A percentile compares a stretch with the other conserved stretches of the same genome.
Evolutionary conservation across 2,797 vertebrate species (phyloP).

Genomic region (Fratercula arctica): DNA sequence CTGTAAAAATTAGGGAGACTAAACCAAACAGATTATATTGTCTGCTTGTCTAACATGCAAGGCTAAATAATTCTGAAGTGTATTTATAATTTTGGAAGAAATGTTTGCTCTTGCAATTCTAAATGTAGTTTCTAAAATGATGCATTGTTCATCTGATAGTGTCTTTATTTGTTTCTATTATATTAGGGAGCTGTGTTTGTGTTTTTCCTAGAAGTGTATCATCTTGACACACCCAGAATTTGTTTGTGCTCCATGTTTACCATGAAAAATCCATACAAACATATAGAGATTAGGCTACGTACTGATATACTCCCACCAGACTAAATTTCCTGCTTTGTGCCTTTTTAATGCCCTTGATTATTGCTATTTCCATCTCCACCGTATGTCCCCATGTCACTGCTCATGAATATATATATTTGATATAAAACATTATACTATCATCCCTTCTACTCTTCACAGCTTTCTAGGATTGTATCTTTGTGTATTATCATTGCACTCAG

Average conservation of each 20-base stretch:
- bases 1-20: conserved; percentile 3
- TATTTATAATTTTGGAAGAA: conserved; percentile 7
- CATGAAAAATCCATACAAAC: not conserved
- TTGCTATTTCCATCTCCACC: not conserved
- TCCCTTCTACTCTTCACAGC: not conserved
- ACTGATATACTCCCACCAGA: not conserved
- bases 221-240: not conserved
- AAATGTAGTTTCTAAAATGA: not conserved
- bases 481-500: not conserved
- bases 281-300: not conserved
- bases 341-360: not conserved
- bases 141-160: not conserved
- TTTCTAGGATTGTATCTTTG: not conserved
- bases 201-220: not conserved
- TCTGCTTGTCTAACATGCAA: not conserved
- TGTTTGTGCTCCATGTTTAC: not conserved
- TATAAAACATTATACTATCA: not conserved
- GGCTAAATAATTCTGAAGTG: not conserved
- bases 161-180: not conserved
- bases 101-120: not conserved
- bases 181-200: not conserved
- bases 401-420: not conserved
- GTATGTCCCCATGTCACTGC: not conserved
- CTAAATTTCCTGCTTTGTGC: not conserved
- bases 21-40: not conserved